These are phyloP conservation scores for Teleogryllus occipitalis DNA, from an alignment of 1,140 invertebrate species.

Conservation along the genomic window DNA sequence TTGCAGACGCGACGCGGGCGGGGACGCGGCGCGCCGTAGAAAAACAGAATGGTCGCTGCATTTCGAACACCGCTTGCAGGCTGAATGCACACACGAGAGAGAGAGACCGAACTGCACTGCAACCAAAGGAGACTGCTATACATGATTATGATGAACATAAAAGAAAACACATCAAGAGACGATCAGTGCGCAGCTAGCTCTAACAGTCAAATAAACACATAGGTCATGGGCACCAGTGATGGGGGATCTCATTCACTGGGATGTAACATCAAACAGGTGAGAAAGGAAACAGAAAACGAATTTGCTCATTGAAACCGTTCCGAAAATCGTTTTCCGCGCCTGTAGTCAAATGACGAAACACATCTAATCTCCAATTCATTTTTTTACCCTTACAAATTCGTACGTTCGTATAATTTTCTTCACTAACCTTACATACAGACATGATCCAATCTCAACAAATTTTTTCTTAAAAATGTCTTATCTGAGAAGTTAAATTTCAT, in stretches of 20 bases:
- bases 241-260: neutral
- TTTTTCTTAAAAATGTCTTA: too few relatives aligned
- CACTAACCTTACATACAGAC: too few relatives aligned
- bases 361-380: too few relatives aligned
- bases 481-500: too few relatives aligned
- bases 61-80: neutral
- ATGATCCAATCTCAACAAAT: too few relatives aligned
- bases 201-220: neutral
- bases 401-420: too few relatives aligned
- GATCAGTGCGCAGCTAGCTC: neutral
- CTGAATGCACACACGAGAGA: neutral
- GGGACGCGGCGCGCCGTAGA: neutral
- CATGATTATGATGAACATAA: neutral
- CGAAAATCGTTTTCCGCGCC: too few relatives aligned
- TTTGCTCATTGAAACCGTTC: too few relatives aligned
- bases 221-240: neutral
- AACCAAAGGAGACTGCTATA: neutral
- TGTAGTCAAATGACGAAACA: too few relatives aligned
- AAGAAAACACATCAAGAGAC: neutral
- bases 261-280: neutral
- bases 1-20: neutral
- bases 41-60: neutral
- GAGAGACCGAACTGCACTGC: neutral
- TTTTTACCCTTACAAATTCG: too few relatives aligned
- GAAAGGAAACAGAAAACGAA: neutral